Evolutionary conservation across 2,888 invertebrate genomes (phyloP).

Genomic region (Nomada goodeniana): DNA sequence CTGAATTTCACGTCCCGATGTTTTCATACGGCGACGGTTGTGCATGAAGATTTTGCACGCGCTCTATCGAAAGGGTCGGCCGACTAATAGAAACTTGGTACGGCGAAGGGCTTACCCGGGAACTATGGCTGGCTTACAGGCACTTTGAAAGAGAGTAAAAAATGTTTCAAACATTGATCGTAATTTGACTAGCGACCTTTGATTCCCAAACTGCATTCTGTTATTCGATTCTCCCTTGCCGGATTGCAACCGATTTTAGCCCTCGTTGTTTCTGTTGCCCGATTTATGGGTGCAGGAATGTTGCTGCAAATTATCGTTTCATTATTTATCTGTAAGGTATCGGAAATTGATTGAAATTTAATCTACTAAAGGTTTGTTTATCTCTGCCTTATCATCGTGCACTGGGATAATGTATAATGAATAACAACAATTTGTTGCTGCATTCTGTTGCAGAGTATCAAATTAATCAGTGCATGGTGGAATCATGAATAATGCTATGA

Average conservation of each 20-base stretch:
- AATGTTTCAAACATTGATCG: conserved; percentile 23
- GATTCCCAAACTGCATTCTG: not conserved
- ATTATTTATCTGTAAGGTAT: too few species aligned
- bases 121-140: not conserved
- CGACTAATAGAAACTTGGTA: conserved; percentile 35
- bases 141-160: conserved; percentile 1
- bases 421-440: too few species aligned
- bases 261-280: too few species aligned
- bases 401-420: too few species aligned
- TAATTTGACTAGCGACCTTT: not conserved
- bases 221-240: not conserved
- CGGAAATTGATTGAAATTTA: too few species aligned
- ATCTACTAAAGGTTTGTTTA: too few species aligned
- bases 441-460: too few species aligned
- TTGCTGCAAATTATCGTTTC: too few species aligned
- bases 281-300: too few species aligned
- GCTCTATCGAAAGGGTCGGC: conserved; percentile 17
- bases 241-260: not conserved
- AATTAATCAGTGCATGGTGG: too few species aligned
- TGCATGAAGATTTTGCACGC: conserved; percentile 10
- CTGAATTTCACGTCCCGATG: conserved; percentile 34
- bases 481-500: too few species aligned
- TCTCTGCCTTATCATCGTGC: too few species aligned
- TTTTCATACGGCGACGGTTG: conserved; percentile 23
- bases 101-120: conserved; percentile 1